Percentiles rank a stretch among this genome's conserved stretches.
phyloP scores from a whole-genome alignment of 2,113 vertebrate species.

The Dermatemys mawii region DNA sequence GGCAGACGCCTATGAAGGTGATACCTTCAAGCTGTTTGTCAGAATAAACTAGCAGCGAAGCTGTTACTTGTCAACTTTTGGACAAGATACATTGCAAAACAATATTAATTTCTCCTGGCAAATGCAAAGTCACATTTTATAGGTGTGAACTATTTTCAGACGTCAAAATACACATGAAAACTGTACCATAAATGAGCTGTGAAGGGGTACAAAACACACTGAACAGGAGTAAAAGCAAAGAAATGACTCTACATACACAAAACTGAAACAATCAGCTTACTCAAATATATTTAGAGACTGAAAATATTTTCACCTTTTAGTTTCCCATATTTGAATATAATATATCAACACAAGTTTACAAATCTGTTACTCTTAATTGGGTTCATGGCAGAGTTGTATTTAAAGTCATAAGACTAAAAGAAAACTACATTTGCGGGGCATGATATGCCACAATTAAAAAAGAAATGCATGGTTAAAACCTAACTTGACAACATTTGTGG shows the following conservation, averaged over 20 bases:
- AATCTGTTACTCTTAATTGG: constrained; percentile 64
- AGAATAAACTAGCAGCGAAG: constrained; percentile 63
- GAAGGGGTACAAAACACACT: constrained; percentile 44
- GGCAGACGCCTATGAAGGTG: constrained; percentile 68
- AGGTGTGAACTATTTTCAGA: constrained; percentile 80
- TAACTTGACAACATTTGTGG: constrained; percentile 53
- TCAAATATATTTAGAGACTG: constrained; percentile 46
- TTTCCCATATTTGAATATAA: constrained; percentile 50
- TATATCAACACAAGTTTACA: constrained; percentile 62
- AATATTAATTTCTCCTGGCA: constrained; percentile 67
- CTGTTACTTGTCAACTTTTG: constrained; percentile 74
- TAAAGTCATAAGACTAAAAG: constrained; percentile 58
- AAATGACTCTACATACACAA: constrained; percentile 34
- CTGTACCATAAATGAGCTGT: constrained; percentile 36
- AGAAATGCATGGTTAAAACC: constrained; percentile 51
- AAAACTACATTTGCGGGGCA: constrained; percentile 55
- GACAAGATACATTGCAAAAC: constrained; percentile 64
- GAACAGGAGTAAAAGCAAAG: background rate
- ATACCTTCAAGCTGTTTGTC: constrained; percentile 77
- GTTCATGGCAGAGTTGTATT: constrained; percentile 52
- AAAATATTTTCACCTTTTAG: constrained; percentile 67
- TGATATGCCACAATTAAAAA: constrained; percentile 21
- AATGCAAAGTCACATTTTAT: constrained; percentile 67
- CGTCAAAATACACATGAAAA: constrained; percentile 62
- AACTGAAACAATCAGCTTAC: constrained; percentile 66